Evolutionary conservation across 2,797 vertebrate species (phyloP).

Genomic region (Pangasius macronema): DNA sequence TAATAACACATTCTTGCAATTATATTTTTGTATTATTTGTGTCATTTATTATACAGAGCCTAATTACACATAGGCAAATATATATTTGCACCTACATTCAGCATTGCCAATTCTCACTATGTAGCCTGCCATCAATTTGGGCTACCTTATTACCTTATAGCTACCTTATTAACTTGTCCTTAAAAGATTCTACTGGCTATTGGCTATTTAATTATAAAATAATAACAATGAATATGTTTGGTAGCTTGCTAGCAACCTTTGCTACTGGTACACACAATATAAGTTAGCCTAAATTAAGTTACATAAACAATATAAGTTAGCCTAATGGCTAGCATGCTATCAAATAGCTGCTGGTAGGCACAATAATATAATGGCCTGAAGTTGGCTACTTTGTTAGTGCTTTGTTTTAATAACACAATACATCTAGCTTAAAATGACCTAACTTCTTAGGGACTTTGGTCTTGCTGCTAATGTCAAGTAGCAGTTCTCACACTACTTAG

Average conservation of each 20-base stretch:
- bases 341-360: not conserved
- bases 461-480: not conserved
- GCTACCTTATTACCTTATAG: not conserved
- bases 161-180: not conserved
- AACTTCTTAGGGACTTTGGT: not conserved
- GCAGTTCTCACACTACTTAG: too few species aligned
- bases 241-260: not conserved
- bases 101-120: not conserved
- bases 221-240: not conserved
- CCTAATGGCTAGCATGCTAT: not conserved
- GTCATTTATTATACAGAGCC: not conserved
- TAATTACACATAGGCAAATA: not conserved
- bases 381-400: not conserved
- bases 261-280: not conserved
- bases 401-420: not conserved
- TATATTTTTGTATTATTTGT: slow-evolving; percentile 11
- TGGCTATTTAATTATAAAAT: not conserved
- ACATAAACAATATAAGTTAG: not conserved
- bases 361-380: not conserved
- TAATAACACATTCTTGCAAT: not conserved
- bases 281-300: not conserved
- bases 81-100: not conserved
- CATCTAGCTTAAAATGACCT: not conserved
- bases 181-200: not conserved
- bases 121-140: not conserved